Base-by-base conservation (phyloP, 2,888 invertebrate genomes). In the Euclidia mi region DNA sequence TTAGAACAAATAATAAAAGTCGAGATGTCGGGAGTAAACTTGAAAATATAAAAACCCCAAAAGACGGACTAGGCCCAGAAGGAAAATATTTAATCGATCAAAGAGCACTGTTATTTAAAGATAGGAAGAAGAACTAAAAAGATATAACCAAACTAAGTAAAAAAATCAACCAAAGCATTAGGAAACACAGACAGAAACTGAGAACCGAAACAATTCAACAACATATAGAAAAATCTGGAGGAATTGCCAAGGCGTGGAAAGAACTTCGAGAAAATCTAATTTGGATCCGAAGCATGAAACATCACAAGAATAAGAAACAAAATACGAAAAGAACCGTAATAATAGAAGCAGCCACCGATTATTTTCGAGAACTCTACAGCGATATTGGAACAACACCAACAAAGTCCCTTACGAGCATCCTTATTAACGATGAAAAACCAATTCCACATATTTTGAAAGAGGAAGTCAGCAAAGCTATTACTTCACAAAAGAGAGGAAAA, bases 61-160 rank as follows among this genome's bases (percentile, higher is more conserved):
- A n/a, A n/a, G n/a, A n/a, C n/a, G n/a, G n/a, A n/a, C n/a, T n/a
- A n/a, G n/a, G n/a, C n/a, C n/a, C n/a, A n/a, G n/a, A n/a, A n/a
- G n/a, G n/a, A n/a, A n/a, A n/a, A n/a, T n/a, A n/a, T n/a, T n/a
- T n/a, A n/a, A n/a, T n/a, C n/a, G n/a, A n/a, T n/a, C n/a, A n/a
- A n/a, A 15, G 20, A 12, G 12, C 10, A 18, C 29, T 17, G 3
- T 32, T 49, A 15, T 29, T 31, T 4, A 1, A 34, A 1, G 41
- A 49, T 1, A 18, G 41, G 32, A 49, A 41, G 41, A 20, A 49
- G 2, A 50, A 50, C 11, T 18, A 31, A 18, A 10, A 28, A 28
- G 25, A 35, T 0, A 43, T 50, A 14, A 28, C 18, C 10, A 42
- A 17, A 2, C n/a, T 42, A 2, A 42, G 42, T 4, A 50, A 42